These are phyloP conservation scores for Montipora capricornis DNA, from an alignment of 64 coral and sea anemone species.

Conservation along the genomic window DNA sequence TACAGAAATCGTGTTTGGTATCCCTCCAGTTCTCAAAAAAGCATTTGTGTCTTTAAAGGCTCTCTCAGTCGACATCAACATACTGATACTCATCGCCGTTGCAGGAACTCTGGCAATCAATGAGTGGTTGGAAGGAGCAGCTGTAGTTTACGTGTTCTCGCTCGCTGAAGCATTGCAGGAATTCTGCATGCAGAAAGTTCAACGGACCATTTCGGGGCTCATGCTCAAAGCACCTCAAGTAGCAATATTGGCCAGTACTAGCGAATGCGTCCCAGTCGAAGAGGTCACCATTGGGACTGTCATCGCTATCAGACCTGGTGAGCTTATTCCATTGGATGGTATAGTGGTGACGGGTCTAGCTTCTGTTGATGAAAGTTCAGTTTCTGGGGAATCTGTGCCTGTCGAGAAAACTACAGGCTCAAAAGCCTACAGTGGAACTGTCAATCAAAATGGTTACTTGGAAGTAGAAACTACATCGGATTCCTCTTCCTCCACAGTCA, in stretches of 20 bases:
- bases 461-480: slow-evolving; percentile 94
- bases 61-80: slow-evolving; percentile 74
- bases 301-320: slow-evolving; percentile 94
- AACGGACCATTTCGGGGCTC: slow-evolving; percentile 90
- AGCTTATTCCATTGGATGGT: slow-evolving; percentile 96
- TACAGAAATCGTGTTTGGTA: slow-evolving; percentile 90
- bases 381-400: slow-evolving; percentile 91
- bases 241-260: slow-evolving; percentile 84
- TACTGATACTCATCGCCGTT: slow-evolving; percentile 89
- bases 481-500: slow-evolving; percentile 84
- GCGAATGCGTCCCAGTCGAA: slow-evolving; percentile 83
- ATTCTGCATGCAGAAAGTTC: slow-evolving; percentile 87
- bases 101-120: slow-evolving; percentile 83
- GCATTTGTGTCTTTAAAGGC: slow-evolving; percentile 67
- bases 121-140: slow-evolving; percentile 93
- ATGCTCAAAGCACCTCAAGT: slow-evolving; percentile 93
- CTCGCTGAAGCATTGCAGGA: slow-evolving; percentile 82
- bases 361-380: slow-evolving; percentile 91
- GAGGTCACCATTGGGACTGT: slow-evolving; percentile 82
- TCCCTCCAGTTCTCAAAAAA: slow-evolving; percentile 77
- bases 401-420: slow-evolving; percentile 89
- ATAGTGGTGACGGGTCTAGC: slow-evolving; percentile 84
- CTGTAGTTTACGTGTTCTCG: slow-evolving; percentile 94
- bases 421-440: slow-evolving; percentile 88
- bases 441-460: slow-evolving; percentile 98